Evolutionary conservation across 2,113 vertebrate genomes (phyloP), one percentile per base, ranked within the genome.

Genomic region (Leptodactylus fuscus): DNA sequence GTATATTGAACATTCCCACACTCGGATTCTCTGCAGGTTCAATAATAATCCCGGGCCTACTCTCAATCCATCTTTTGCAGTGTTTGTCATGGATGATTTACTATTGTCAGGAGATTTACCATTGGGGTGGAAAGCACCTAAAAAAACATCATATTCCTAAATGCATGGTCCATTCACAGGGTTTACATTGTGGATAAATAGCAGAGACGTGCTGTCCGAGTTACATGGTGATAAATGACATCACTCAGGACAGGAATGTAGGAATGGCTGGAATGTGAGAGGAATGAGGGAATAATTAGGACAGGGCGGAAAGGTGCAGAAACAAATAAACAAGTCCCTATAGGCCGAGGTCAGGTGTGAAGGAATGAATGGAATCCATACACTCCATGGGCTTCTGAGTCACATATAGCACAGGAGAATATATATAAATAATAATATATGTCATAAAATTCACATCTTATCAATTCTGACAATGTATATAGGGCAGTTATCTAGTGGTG

Each of bases 241-340:
- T 73, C 69, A 78, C 18, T 13, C 29, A 65, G 44, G 20, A 69
- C 18, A 8, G 65, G 34, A 36, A 69, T 69, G 65, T 36, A 69
- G 15, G 44, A 48, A 69, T 69, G 60, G 4, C 16, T 70, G 62
- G 80, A 49, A 69, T 81, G 80, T 29, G 34, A 13, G 5, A 81
- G 62, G 44, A 81, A 62, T 80, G n/a, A 80, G 20, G 58, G 55
- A 48, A 48, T 49, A 69, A n/a, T 81, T 79, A 51, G 80, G 80
- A 81, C 41, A 49, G 80, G 60, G 16, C 36, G 44, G 62, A 81
- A 34, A 29, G 60, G 51, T 32, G 34, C 5, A 32, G 62, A 69
- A n/a, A 34, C 60, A 69, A 69, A 46, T 32, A 70, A 81, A 34
- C n/a, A 70, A 69, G n/a, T 27, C 4, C 16, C 12, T 81, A 11